Conservation (phyloP, 2,113 vertebrate genomes). For the Odocoileus virginianus region DNA sequence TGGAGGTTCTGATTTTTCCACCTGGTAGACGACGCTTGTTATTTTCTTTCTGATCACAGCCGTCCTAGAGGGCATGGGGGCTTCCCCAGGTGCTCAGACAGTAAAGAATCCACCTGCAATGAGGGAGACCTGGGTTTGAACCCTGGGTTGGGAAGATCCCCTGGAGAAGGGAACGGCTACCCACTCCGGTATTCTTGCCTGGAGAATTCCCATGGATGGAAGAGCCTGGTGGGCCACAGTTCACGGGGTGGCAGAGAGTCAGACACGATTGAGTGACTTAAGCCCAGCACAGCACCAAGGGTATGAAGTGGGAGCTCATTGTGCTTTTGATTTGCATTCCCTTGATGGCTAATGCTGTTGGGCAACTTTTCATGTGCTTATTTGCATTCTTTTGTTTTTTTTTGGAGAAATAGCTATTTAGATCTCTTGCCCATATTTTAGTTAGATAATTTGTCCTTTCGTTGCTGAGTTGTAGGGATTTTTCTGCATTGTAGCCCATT, state of each 20-base stretch:
- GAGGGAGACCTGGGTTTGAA: background rate
- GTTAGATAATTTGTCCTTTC: background rate
- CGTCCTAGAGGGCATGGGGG: background rate
- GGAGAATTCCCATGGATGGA: background rate
- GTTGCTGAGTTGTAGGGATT: background rate
- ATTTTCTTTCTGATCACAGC: background rate
- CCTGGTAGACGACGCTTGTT: background rate
- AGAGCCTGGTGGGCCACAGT: background rate
- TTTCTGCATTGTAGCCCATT: background rate
- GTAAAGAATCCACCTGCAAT: background rate
- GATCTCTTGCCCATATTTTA: background rate
- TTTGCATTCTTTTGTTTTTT: background rate
- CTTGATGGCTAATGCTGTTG: background rate
- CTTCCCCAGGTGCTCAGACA: background rate
- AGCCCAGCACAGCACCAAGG: background rate
- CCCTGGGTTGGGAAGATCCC: background rate
- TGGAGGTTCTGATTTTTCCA: background rate
- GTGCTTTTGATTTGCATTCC: conserved; percentile 38
- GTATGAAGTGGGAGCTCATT: background rate
- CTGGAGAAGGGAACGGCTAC: background rate
- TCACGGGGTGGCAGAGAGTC: background rate
- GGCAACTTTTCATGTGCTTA: background rate
- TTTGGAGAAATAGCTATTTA: background rate
- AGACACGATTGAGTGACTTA: background rate
- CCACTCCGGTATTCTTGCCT: background rate